A percentile compares a stretch with the other conserved stretches of the same genome.
These are phyloP conservation scores for Chauna torquata DNA, from an alignment of 2,113 vertebrate species.

Conservation along the genomic window DNA sequence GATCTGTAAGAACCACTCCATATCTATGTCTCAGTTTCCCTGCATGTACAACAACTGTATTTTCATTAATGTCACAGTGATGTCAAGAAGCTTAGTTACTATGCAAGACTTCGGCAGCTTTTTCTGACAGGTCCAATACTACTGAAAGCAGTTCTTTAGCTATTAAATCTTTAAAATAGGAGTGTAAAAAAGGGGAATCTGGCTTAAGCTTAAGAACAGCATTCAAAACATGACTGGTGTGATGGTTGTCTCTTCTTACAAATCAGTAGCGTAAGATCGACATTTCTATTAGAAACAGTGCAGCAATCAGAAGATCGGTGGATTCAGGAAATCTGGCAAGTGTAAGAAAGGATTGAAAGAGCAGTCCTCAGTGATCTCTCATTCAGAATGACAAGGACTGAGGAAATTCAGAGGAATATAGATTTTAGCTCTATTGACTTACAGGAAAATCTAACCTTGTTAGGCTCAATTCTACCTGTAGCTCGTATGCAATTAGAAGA, in stretches of 20 bases:
- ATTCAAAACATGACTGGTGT: neutral
- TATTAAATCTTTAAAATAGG: neutral
- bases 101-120: neutral
- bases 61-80: neutral
- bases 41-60: neutral
- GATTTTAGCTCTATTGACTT: constrained; percentile 41
- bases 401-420: neutral
- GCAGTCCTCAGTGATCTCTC: neutral
- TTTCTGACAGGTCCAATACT: neutral
- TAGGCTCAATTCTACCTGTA: neutral
- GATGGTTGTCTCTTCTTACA: neutral
- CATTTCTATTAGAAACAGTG: neutral
- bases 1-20: neutral
- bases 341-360: neutral
- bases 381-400: neutral
- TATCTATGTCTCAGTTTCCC: neutral
- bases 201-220: neutral
- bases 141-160: neutral
- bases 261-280: neutral
- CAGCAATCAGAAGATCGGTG: neutral
- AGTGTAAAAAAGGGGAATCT: neutral
- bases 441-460: constrained; percentile 37
- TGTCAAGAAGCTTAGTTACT: neutral
- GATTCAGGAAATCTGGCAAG: neutral
- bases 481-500: constrained; percentile 5